Base-by-base conservation (phyloP, 2,888 invertebrate species). In the Perithous albicinctus region DNA sequence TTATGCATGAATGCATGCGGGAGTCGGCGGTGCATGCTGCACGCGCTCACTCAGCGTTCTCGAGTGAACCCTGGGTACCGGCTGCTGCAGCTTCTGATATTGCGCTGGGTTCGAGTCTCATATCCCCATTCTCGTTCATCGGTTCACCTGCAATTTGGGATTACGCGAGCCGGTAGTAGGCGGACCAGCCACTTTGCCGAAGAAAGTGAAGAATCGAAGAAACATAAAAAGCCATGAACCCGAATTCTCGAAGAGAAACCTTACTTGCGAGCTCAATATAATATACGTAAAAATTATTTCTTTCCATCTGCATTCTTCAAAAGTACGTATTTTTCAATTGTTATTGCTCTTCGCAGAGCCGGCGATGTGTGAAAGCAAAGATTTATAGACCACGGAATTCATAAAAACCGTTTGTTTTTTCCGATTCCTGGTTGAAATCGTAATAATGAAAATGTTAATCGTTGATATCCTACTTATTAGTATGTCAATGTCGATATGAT, bases 81-180 rank as follows among this genome's bases (percentile, higher is more conserved):
- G 38, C n/a, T 54, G 38, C 20, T 59, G 77, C 51, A 61, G 77
- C 61, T 78, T 48, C 61, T 20, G 48, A 51, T 15, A 51, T 15
- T 5, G 66, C 8, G 32, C 23, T 35, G 51, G 2, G 51, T 35
- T 43, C 75, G 75, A 32, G 54, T 69, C 77, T 59, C n/a, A n/a
- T n/a, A n/a, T n/a, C 69, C 69, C 69, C 74, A 56, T 54, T 69
- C 66, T 69, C 54, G 56, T 61, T 46, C 32, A 54, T 69, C 75
- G 78, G 67, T 79, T 66, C 66, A 66, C 82, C 82, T 78, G 78
- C 78, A 82, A 82, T 82, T 82, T 82, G 74, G 82, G 82, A 82
- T 82, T 82, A 74, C 78, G 74, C 81, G 69, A 72, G 61, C 66
- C 64, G 56, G 72, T 70, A 74, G 79, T 75, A 75, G 80, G 80